Base-by-base conservation (phyloP, 2,797 vertebrate genomes). In the Neosalanx taihuensis region DNA sequence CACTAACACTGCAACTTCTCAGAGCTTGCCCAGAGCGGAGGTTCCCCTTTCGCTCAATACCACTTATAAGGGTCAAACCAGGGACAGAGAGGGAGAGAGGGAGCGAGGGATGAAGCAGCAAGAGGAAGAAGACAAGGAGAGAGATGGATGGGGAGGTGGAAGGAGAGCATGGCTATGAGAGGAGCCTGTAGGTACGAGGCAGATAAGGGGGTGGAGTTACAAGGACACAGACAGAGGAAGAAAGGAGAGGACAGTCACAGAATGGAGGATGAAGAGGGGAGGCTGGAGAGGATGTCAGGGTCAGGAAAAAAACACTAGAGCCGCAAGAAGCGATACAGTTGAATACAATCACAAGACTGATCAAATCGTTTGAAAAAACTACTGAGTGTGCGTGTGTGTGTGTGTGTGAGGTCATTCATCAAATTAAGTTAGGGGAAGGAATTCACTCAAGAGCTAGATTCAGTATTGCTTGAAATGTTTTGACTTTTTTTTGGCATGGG, bases 41-140 rank as follows among this genome's bases (percentile, higher is more conserved):
- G 67, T 76, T 76, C 81, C 76, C 65, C 76, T 70, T 81, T 73
- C 53, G 80, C 81, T 86, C 84, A 88, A 79, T 86, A 85, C 88
- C 83, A 84, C 76, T 89, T 81, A 84, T 82, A 46, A 79, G 84
- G 90, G 88, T 91, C 84, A 91, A 82, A 86, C 51, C 76, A 84
- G 86, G 87, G 89, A 90, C 86, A 90, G 75, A 76, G 76, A 74
- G 77, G 61, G 72, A 89, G 78, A 74, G 82, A 49, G 56, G 26
- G 23, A 83, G 68, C 80, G 79, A 87, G 77, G 69, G 88, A 85
- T 85, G 76, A 79, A 35, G 18, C 10, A 65, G 74, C 64, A 65
- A 12, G 41, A 41, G 12, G 77, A 83, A 83, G 82, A 84, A 89
- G 82, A 84, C 80, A 74, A 76, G 73, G 4, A 56, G 68, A 33